Evolutionary conservation across 2,797 vertebrate genomes (phyloP).

Genomic region (Rhabdophis nuchalis): DNA sequence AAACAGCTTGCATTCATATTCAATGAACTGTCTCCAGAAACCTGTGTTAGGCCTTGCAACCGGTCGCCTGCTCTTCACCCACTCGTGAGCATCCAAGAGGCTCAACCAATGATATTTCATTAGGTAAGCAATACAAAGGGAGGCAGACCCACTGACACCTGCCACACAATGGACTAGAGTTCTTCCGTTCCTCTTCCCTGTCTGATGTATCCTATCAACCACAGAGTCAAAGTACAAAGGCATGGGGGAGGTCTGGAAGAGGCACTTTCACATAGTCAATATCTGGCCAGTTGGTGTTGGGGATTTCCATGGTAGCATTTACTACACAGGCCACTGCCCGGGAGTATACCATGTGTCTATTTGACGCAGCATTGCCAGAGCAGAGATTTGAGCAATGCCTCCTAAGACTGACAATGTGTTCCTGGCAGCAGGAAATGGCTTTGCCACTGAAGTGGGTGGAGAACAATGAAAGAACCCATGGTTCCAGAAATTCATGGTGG

Average conservation of each 20-base stretch:
- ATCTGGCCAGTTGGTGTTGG: slow-evolving; percentile 61
- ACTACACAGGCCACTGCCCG: slow-evolving; percentile 49
- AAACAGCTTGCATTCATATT: slow-evolving; percentile 84
- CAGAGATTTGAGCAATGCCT: slow-evolving; percentile 69
- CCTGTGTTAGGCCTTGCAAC: slow-evolving; percentile 83
- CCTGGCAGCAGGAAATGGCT: slow-evolving; percentile 14
- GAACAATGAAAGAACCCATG: slow-evolving; percentile 73
- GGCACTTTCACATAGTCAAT: slow-evolving; percentile 60
- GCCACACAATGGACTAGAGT: slow-evolving; percentile 85
- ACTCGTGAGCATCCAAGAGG: slow-evolving; percentile 82
- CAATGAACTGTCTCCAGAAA: slow-evolving; percentile 87
- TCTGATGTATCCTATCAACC: slow-evolving; percentile 80
- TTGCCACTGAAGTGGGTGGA: slow-evolving; percentile 48
- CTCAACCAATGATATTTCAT: slow-evolving; percentile 87
- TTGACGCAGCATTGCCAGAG: slow-evolving; percentile 49
- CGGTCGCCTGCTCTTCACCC: slow-evolving; percentile 82
- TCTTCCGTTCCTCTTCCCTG: slow-evolving; percentile 77
- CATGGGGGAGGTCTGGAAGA: slow-evolving; percentile 63
- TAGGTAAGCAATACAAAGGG: slow-evolving; percentile 84
- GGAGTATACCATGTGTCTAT: slow-evolving; percentile 43
- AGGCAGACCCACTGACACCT: slow-evolving; percentile 82
- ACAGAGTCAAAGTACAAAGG: slow-evolving; percentile 68
- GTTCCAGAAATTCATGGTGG: slow-evolving; percentile 81
- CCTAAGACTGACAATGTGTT: slow-evolving; percentile 63
- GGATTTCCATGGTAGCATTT: slow-evolving; percentile 51